phyloP scores from a whole-genome alignment of 2,888 invertebrate species.

The Neria commutata region DNA sequence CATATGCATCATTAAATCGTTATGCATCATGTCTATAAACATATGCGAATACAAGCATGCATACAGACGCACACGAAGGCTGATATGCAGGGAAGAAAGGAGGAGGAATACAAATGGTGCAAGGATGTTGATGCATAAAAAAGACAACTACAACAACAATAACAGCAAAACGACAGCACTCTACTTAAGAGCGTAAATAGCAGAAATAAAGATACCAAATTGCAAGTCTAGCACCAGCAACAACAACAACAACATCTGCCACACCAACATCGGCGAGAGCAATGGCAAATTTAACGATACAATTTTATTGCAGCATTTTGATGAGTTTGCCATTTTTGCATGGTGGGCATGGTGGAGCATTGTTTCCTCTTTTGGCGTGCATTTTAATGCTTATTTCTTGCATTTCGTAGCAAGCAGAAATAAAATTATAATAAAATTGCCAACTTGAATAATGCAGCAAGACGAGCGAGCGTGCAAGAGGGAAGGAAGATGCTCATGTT shows the following conservation, averaged over 20 bases:
- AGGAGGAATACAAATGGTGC: not conserved
- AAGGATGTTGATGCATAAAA: not conserved
- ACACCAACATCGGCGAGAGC: not conserved
- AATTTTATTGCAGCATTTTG: constrained; percentile 19
- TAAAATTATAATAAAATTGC: not conserved
- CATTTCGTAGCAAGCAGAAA: constrained; percentile 16
- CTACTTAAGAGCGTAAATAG: constrained; percentile 1
- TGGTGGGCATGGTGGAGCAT: not conserved
- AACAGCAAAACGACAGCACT: not conserved
- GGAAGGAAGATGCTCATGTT: constrained; percentile 3
- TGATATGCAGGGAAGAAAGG: too few species aligned
- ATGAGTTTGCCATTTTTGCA: not conserved
- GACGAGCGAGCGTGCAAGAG: not conserved
- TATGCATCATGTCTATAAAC: constrained; percentile 45
- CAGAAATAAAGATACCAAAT: constrained; percentile 11
- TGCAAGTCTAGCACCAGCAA: too few species aligned
- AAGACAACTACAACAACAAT: not conserved
- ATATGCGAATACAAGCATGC: too few species aligned
- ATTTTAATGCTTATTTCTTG: constrained; percentile 14
- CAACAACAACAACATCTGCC: constrained; percentile 1
- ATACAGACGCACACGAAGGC: too few species aligned
- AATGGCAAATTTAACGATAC: constrained; percentile 21
- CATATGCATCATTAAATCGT: constrained; percentile 56
- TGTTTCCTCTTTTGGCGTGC: constrained; percentile 20
- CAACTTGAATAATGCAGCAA: not conserved